Evolutionary conservation across 2,888 invertebrate species (phyloP).

Genomic region (Zygogramma bicolorata): DNA sequence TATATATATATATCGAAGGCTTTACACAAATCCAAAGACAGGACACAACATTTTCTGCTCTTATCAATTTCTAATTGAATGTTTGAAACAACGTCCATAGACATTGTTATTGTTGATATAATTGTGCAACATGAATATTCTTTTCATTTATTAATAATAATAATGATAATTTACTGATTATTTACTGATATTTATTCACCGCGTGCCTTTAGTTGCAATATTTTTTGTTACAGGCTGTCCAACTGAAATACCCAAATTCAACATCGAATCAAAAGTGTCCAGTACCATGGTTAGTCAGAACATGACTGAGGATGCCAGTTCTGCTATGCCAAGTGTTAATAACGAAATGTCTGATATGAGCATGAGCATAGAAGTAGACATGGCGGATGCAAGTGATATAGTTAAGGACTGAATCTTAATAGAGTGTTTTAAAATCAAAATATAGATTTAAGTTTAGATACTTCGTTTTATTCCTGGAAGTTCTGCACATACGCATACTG

Average conservation of each 20-base stretch:
- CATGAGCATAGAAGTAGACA: conserved; percentile 57
- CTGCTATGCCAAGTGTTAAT: conserved; percentile 35
- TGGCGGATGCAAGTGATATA: conserved; percentile 53
- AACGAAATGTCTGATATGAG: conserved; percentile 48
- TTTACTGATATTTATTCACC: too few relatives aligned
- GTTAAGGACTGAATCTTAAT: conserved; percentile 43
- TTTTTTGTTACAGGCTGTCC: conserved; percentile 66
- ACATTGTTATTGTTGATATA: too few relatives aligned
- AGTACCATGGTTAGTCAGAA: conserved; percentile 37
- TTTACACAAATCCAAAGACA: too few relatives aligned
- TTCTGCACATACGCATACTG: too few relatives aligned
- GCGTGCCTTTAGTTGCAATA: too few relatives aligned
- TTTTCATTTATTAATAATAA: too few relatives aligned
- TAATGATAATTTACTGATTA: too few relatives aligned
- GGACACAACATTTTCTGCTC: too few relatives aligned
- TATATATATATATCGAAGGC: too few relatives aligned
- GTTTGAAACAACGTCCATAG: too few relatives aligned
- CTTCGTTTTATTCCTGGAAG: background rate
- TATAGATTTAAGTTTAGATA: background rate
- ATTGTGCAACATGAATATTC: too few relatives aligned
- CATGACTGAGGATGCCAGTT: conserved; percentile 35
- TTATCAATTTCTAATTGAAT: too few relatives aligned
- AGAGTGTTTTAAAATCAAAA: background rate
- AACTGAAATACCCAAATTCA: conserved; percentile 65
- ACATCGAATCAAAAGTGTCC: conserved; percentile 43